Conservation (phyloP, 2,797 vertebrate genomes). For the Pelochelys cantorii region DNA sequence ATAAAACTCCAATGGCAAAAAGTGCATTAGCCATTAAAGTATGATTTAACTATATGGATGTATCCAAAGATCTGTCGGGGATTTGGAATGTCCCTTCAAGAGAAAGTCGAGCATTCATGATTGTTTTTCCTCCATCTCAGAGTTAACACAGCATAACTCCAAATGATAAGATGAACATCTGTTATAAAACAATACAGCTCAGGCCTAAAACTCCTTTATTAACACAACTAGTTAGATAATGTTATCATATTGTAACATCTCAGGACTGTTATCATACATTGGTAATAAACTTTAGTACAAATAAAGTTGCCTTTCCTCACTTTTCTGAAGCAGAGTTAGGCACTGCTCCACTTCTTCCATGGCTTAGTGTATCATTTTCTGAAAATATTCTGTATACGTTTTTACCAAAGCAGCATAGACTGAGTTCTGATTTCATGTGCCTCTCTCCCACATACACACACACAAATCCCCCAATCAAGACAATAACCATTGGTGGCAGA, state of each 20-base stretch:
- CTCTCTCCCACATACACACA: too few relatives aligned
- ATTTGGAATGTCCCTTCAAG: neutral
- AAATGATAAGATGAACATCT: rapidly evolving
- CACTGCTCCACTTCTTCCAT: neutral
- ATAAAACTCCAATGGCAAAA: neutral
- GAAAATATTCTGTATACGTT: neutral
- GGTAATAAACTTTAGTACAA: neutral
- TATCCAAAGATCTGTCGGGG: neutral
- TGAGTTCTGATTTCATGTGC: neutral
- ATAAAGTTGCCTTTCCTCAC: neutral
- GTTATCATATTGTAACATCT: neutral
- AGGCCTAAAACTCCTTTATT: neutral
- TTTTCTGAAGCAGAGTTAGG: neutral
- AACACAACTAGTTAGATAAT: neutral
- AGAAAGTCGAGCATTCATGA: neutral
- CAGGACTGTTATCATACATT: neutral
- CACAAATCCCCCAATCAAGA: rapidly evolving
- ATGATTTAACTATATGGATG: neutral
- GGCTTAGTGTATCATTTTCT: neutral
- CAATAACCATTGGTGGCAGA: neutral
- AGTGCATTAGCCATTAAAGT: neutral
- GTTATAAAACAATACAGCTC: neutral
- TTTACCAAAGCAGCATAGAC: neutral
- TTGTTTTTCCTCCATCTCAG: neutral
- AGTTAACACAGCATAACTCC: neutral